phyloP scores from a whole-genome alignment of 2,113 vertebrate genomes.

The Marmota monax region DNA sequence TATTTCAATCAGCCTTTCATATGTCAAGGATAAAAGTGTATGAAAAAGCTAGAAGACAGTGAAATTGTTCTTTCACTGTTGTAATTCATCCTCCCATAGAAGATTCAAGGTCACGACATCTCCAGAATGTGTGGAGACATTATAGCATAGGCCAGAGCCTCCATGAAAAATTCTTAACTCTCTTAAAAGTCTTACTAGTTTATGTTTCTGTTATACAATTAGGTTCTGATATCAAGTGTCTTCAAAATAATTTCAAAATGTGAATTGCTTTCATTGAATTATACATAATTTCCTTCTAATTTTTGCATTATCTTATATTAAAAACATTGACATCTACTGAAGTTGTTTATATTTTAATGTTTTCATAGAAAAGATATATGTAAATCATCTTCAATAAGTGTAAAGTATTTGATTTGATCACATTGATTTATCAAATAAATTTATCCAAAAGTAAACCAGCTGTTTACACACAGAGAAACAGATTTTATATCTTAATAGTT shows the following conservation, averaged over 20 bases:
- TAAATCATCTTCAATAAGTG: neutral
- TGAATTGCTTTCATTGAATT: conserved; percentile 59
- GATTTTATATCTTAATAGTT: neutral
- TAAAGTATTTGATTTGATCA: conserved; percentile 19
- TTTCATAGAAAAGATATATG: neutral
- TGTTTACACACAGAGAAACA: neutral
- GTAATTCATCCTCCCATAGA: conserved; percentile 16
- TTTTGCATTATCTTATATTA: conserved; percentile 46
- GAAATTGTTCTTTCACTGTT: conserved; percentile 2
- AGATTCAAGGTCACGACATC: neutral
- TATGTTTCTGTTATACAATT: conserved; percentile 24
- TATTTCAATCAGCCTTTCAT: neutral
- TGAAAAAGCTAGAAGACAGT: conserved; percentile 26
- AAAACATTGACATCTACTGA: neutral
- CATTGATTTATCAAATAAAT: neutral
- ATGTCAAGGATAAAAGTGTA: neutral
- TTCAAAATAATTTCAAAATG: conserved; percentile 27
- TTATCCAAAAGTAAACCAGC: neutral
- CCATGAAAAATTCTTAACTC: conserved; percentile 32
- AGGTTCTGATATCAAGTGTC: neutral
- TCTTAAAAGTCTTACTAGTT: neutral
- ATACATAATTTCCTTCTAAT: neutral
- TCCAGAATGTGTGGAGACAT: neutral
- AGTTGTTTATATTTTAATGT: neutral
- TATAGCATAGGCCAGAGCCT: neutral